These are phyloP conservation scores for Euplagia quadripunctaria DNA, from an alignment of 2,888 invertebrate species.

Conservation along the genomic window DNA sequence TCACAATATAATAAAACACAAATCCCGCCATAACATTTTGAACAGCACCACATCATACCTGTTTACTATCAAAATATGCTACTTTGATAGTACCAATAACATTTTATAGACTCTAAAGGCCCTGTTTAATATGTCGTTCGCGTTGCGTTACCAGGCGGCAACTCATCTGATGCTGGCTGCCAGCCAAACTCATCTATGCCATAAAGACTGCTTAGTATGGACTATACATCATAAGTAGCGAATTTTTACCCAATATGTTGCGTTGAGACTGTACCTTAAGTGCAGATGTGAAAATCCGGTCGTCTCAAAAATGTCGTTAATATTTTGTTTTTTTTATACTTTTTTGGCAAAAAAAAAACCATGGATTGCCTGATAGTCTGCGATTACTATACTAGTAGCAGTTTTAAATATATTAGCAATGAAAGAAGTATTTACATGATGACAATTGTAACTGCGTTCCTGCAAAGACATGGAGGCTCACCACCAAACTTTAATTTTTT, in stretches of 20 bases:
- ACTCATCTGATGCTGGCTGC: conserved; percentile 42
- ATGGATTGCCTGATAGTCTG: no score
- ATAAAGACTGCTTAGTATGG: conserved; percentile 44
- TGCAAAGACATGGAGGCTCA: no score
- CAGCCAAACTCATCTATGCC: conserved; percentile 50
- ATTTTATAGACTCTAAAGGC: conserved; percentile 49
- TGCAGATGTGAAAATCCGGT: background rate
- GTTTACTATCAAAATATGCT: conserved; percentile 44
- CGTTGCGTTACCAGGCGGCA: conserved; percentile 35
- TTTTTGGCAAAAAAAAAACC: no score
- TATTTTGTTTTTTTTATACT: no score
- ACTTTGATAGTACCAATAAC: conserved; percentile 44
- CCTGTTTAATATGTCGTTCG: conserved; percentile 50
- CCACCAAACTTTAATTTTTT: no score
- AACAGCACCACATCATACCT: conserved; percentile 36
- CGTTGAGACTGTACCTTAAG: background rate
- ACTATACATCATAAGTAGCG: conserved; percentile 35
- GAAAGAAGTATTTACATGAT: no score
- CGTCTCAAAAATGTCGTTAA: background rate
- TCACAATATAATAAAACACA: background rate
- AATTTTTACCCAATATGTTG: conserved; percentile 28
- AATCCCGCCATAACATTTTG: conserved; percentile 33
- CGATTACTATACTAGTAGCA: no score
- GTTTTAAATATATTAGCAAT: no score
- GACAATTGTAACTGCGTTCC: no score